These are phyloP conservation scores for Lichenostomus cassidix DNA, from an alignment of 2,113 vertebrate species.

Conservation along the genomic window DNA sequence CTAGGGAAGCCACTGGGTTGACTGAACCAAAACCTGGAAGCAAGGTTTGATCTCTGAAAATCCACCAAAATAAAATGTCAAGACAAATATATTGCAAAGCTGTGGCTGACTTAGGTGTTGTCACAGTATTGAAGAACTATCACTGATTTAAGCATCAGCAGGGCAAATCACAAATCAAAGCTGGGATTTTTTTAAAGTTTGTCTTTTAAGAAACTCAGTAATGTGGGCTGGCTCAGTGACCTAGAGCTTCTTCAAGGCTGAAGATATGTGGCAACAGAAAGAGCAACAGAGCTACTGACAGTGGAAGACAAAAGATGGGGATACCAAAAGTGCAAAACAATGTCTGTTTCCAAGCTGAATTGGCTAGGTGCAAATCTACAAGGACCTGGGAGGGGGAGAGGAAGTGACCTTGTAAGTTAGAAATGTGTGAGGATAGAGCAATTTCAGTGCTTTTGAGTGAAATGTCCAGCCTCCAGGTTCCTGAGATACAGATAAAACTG, in stretches of 20 bases:
- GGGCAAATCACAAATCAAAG: background rate
- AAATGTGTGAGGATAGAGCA: background rate
- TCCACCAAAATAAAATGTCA: background rate
- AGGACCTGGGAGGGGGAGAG: background rate
- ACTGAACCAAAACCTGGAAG: conserved; percentile 9
- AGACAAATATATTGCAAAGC: background rate
- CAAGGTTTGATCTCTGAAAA: background rate
- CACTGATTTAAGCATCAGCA: background rate
- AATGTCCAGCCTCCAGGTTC: background rate
- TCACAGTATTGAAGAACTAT: background rate
- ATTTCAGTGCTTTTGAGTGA: background rate
- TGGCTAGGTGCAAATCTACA: background rate
- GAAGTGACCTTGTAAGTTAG: background rate
- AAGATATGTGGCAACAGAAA: background rate
- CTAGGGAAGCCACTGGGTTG: background rate
- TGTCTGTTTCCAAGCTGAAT: background rate
- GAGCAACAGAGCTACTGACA: background rate
- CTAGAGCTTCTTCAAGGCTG: background rate
- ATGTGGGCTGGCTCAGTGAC: background rate
- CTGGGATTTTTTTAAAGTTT: background rate
- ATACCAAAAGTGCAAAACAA: background rate
- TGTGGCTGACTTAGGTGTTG: background rate
- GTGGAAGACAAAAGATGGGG: background rate
- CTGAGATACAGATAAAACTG: background rate
- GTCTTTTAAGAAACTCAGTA: background rate